Percentiles rank a stretch among this genome's conserved stretches.
These are phyloP conservation scores for Ceuthmochares aereus DNA, from an alignment of 2,113 vertebrate species.

Conservation along the genomic window DNA sequence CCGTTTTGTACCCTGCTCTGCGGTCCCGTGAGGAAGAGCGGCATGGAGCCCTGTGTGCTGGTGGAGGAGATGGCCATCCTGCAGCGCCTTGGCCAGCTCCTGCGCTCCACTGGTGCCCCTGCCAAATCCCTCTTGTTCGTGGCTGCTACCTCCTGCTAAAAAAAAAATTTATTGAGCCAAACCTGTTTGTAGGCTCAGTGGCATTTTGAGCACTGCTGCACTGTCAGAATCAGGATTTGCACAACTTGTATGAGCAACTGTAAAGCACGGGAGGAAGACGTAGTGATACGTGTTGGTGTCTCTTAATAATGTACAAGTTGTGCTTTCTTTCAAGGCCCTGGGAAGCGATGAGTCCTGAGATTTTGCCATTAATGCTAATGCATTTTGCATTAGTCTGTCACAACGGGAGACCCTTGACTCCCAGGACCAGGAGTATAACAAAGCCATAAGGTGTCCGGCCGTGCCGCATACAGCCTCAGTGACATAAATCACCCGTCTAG, in stretches of 20 bases:
- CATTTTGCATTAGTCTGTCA: neutral
- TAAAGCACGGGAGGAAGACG: fast-evolving
- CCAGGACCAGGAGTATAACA: constrained; percentile 5
- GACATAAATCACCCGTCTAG: neutral
- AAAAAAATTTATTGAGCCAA: neutral
- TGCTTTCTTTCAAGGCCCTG: neutral
- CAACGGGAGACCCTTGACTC: neutral
- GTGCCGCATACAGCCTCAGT: fast-evolving
- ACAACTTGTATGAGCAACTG: neutral
- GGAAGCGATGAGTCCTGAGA: neutral
- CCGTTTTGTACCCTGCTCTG: neutral
- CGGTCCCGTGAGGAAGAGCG: neutral
- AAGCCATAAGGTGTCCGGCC: neutral
- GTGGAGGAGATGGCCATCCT: neutral
- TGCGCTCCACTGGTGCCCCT: neutral
- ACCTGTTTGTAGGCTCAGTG: neutral
- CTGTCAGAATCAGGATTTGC: neutral
- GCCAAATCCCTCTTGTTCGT: neutral
- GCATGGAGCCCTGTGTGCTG: neutral
- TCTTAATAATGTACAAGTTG: neutral
- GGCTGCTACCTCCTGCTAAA: neutral
- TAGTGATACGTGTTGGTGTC: fast-evolving
- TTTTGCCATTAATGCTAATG: constrained; percentile 2
- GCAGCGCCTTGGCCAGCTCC: neutral
- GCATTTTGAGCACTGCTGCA: neutral